Percentiles rank a stretch among this genome's conserved stretches.
phyloP scores from a whole-genome alignment of 1,140 invertebrate genomes.

The Pseudomyrmex sp. region DNA sequence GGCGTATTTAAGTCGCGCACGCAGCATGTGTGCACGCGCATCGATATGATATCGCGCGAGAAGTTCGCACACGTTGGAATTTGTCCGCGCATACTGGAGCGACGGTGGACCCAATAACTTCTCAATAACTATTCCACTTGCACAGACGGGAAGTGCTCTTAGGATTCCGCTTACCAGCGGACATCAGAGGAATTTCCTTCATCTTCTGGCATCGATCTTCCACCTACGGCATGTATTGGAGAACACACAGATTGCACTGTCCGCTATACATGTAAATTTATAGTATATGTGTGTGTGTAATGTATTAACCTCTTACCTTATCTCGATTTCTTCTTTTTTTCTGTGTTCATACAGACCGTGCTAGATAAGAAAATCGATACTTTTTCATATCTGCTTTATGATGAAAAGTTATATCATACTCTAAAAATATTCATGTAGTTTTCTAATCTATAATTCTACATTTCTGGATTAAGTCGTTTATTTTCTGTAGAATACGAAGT shows the following conservation, averaged over 20 bases:
- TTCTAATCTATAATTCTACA: not conserved
- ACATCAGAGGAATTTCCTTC: constrained; percentile 55
- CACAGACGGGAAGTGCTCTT: not conserved
- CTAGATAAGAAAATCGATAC: constrained; percentile 32
- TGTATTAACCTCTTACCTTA: not conserved
- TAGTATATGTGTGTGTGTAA: not conserved
- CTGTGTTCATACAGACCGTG: not conserved
- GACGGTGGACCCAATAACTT: not conserved
- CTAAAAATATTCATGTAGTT: not conserved
- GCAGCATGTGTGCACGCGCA: not conserved
- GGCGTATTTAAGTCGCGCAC: not conserved
- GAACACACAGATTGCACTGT: constrained; percentile 34
- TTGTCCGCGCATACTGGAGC: not conserved
- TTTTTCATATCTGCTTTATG: not conserved
- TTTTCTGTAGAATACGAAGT: too few relatives aligned
- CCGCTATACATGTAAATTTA: constrained; percentile 34
- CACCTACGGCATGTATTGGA: constrained; percentile 24
- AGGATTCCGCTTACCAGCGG: constrained; percentile 46
- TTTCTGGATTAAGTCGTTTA: too few relatives aligned
- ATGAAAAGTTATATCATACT: not conserved
- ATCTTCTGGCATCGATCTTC: constrained; percentile 57
- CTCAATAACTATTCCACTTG: constrained; percentile 33
- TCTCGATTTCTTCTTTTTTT: not conserved
- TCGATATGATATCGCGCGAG: not conserved
- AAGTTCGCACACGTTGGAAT: constrained; percentile 10